Evolutionary conservation across 2,888 invertebrate genomes (phyloP).

Genomic region (Catonia carolina): DNA sequence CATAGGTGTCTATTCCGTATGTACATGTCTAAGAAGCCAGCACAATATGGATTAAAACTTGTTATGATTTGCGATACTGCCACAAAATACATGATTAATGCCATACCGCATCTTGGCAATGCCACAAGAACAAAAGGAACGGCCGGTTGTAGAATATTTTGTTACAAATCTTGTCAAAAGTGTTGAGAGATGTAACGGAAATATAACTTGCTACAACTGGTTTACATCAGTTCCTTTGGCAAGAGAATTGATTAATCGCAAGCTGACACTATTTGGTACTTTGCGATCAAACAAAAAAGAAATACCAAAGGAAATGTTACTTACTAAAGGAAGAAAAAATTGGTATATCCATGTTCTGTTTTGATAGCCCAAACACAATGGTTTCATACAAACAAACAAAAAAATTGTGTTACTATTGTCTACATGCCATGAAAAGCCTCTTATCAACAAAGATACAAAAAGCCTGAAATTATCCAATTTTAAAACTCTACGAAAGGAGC

Average conservation of each 20-base stretch:
- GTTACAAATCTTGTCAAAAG: not conserved
- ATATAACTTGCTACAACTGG: too few species aligned
- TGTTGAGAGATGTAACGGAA: too few species aligned
- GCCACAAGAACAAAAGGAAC: not conserved
- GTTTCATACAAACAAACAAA: not conserved
- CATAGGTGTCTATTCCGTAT: conserved; percentile 33
- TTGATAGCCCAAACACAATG: conserved; percentile 7
- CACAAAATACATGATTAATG: conserved; percentile 3
- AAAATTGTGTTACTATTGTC: conserved; percentile 1
- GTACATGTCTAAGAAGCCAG: conserved; percentile 34
- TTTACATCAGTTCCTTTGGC: conserved; percentile 3
- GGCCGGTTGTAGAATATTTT: not conserved
- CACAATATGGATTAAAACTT: conserved; percentile 30
- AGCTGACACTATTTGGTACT: not conserved
- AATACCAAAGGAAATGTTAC: not conserved
- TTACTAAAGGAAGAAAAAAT: conserved; percentile 2
- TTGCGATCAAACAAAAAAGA: not conserved
- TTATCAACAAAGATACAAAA: too few species aligned
- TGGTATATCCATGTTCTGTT: not conserved
- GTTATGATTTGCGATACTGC: not conserved
- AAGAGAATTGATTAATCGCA: not conserved
- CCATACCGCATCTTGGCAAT: not conserved
- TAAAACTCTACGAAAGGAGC: too few species aligned
- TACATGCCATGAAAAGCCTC: too few species aligned
- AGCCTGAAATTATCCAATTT: too few species aligned